These are phyloP conservation scores for Sternarchorhynchus goeldii DNA, from an alignment of 2,797 vertebrate genomes.

Conservation along the genomic window DNA sequence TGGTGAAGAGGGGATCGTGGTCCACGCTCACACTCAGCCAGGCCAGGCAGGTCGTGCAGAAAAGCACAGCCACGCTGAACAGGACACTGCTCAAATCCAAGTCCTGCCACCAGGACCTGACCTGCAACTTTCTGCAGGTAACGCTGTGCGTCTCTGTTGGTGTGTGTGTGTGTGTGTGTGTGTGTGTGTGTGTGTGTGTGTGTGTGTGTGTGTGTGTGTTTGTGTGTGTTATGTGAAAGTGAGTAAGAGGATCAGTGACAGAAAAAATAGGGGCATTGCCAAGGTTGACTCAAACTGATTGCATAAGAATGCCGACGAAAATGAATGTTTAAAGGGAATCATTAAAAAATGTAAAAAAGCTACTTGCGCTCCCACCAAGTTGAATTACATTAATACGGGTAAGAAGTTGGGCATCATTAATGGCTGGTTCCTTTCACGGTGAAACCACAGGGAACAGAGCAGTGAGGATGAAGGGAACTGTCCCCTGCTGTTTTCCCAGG, in stretches of 20 bases:
- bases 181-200: not conserved
- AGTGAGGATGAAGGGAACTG: not conserved
- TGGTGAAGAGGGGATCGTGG: slow-evolving; percentile 95
- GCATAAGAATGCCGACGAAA: too few relatives aligned
- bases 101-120: slow-evolving; percentile 94
- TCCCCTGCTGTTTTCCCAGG: slow-evolving; percentile 69
- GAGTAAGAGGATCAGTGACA: too few relatives aligned
- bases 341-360: not conserved
- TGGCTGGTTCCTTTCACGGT: not conserved
- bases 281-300: too few relatives aligned
- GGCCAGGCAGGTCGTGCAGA: slow-evolving; percentile 94
- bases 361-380: slow-evolving; percentile 8
- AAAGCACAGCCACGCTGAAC: slow-evolving; percentile 93
- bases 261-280: too few relatives aligned
- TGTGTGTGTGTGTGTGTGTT: not conserved
- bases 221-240: not conserved
- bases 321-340: too few relatives aligned
- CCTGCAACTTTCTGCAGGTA: slow-evolving; percentile 97
- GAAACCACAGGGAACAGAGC: not conserved
- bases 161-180: not conserved
- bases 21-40: slow-evolving; percentile 95
- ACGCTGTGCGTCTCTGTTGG: not conserved
- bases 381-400: not conserved
- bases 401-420: slow-evolving; percentile 5
- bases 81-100: slow-evolving; percentile 94